Evolutionary conservation across 1,140 invertebrate species (phyloP), one percentile per base, ranked within the genome.

Genomic region (Dreissena rostriformis): DNA sequence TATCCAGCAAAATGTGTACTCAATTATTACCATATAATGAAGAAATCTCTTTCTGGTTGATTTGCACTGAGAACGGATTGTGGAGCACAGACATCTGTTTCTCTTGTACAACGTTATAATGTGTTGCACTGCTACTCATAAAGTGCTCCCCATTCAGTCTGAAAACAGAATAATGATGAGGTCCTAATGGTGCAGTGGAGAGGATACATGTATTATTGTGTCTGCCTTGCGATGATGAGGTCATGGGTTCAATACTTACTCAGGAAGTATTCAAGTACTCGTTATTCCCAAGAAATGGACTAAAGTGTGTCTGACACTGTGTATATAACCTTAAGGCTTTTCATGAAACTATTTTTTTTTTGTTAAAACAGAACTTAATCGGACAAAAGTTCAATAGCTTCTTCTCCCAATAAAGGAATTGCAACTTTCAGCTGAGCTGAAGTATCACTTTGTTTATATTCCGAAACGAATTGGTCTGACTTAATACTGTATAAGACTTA

Each of bases 61-160:
- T 22, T 55, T 77, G 68, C 5, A 84, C 66, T 49, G 52, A 77
- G n/a, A 84, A 84, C n/a, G 82, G 82, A 53, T 84, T 84, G 29
- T 71, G 66, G 6, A 84, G 73, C n/a, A n/a, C 49, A 6, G 70
- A 53, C 73, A 84, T 84, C 15, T 6, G 26, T 52, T 84, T 49
- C 53, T 84, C 82, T 19, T 77, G 68, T 8, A 72, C 82, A 51
- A 57, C 49, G 52, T 67, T 67, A 51, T 84, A 84, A 61, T 78
- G 82, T 28, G 75, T 84, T 15, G 82, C 74, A 26, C 65, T 71
- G 22, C 39, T 55, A 24, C 73, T 77, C 73, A 84, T 71, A 19
- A 84, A 71, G 61, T 78, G 67, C 19, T 84, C 82, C 22, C 82
- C 73, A 72, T 84, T 84, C 15, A 84, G 72, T 65, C 82, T 84